Base-by-base conservation (phyloP, 2,888 invertebrate species). In the Tetheella fluctuosa region DNA sequence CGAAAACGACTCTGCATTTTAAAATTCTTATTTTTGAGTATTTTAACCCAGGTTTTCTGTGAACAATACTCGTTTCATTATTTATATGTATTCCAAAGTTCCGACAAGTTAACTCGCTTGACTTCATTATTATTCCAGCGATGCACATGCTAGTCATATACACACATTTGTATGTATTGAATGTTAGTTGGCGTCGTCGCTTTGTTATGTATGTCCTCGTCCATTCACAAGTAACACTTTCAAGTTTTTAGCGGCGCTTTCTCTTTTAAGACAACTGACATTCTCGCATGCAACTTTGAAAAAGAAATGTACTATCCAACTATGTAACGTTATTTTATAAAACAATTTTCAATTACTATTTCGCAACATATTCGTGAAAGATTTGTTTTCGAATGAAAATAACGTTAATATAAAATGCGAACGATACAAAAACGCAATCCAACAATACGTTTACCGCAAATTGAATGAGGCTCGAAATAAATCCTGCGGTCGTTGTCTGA, bases 381-480 rank as follows among this genome's bases (percentile, higher is more conserved):
- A 67, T 60, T 62, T 61, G 58, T 60, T 59, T 58, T 61, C 55
- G 60, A 64, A 61, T 65, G 70, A 73, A 79, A 80, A 77, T 78
- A 83, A 79, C 74, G 71, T 84, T 81, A 79, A 72, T 73, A 77
- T 74, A 77, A 76, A 83, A 80, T 77, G 72, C 73, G 77, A 78
- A 74, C 76, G 76, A 80, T 83, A 87, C 81, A 85, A 85, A 88
- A 89, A 89, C 75, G 78, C 85, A 85, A 86, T 88, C 84, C 81
- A 82, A 88, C 90, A 90, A 90, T 89, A 89, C 86, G 86, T 86
- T 87, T 84, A 83, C 89, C 89, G 80, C 89, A 91, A 91, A 91
- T 90, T 91, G 90, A 90, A 91, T 91, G 85, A 90, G 84, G 84
- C 87, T 90, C 84, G 85, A 88, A 87, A 91, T 91, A 91, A 91